Percentiles rank a stretch among this genome's conserved stretches.
Conservation (phyloP, 2,113 vertebrate species). For the Hippocampus abdominalis region DNA sequence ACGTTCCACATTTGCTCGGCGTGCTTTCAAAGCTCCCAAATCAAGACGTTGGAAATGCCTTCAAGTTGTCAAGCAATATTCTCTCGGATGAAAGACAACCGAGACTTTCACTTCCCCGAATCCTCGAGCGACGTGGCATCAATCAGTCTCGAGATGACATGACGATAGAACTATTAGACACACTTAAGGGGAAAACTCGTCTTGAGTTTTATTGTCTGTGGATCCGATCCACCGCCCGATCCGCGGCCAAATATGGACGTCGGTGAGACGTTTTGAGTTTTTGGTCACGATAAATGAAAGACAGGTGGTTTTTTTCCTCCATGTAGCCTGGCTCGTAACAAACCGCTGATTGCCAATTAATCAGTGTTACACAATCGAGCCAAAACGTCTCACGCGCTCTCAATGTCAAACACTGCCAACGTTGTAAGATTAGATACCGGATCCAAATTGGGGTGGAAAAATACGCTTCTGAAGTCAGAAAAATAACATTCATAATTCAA, state of each 20-base stretch:
- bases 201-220: slow-evolving; percentile 12
- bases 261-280: background rate
- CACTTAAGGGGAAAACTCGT: background rate
- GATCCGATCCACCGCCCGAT: background rate
- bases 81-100: slow-evolving; percentile 40
- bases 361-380: background rate
- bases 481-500: background rate
- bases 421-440: background rate
- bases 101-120: slow-evolving; percentile 31
- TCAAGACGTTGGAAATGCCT: slow-evolving; percentile 43
- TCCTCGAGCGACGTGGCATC: slow-evolving; percentile 3
- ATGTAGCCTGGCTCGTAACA: background rate
- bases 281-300: background rate
- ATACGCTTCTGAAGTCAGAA: background rate
- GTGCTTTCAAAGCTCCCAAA: slow-evolving; percentile 17
- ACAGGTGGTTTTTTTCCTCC: background rate
- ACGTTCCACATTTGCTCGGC: slow-evolving; percentile 43
- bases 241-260: background rate
- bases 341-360: background rate
- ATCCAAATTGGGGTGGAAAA: background rate
- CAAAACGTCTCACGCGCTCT: background rate
- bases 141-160: slow-evolving; percentile 26
- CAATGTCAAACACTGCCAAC: background rate
- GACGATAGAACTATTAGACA: slow-evolving; percentile 2
- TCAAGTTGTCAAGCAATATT: slow-evolving; percentile 47